Evolutionary conservation across 2,888 invertebrate genomes (phyloP).

Genomic region (Campoplex capitator): DNA sequence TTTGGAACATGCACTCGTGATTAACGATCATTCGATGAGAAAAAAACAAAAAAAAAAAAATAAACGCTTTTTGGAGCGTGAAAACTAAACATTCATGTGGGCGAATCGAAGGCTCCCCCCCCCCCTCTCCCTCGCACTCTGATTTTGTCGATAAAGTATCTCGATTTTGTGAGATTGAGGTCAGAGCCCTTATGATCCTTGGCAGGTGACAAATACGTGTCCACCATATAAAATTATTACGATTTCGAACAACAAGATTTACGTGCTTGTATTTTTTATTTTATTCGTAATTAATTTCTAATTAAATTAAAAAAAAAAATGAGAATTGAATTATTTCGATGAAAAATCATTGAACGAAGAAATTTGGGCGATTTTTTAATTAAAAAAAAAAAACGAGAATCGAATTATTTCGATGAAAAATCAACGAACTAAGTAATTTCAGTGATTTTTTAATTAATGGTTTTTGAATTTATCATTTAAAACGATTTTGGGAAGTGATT

Average conservation of each 20-base stretch:
- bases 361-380: not conserved
- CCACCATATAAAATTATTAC: slow-evolving; percentile 73
- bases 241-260: slow-evolving; percentile 60
- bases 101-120: slow-evolving; percentile 67
- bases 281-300: too few relatives aligned
- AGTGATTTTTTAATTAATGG: not conserved
- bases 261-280: slow-evolving; percentile 44
- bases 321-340: not conserved
- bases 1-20: slow-evolving; percentile 74
- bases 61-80: slow-evolving; percentile 34
- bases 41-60: slow-evolving; percentile 28
- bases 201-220: slow-evolving; percentile 78
- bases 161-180: slow-evolving; percentile 65
- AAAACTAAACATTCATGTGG: slow-evolving; percentile 57
- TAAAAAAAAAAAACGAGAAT: not conserved
- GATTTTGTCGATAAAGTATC: slow-evolving; percentile 29
- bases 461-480: not conserved
- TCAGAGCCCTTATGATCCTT: slow-evolving; percentile 76
- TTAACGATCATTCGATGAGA: slow-evolving; percentile 35
- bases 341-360: not conserved
- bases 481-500: too few relatives aligned
- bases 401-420: not conserved
- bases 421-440: not conserved
- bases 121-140: slow-evolving; percentile 46
- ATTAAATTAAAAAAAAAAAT: not conserved